Evolutionary conservation across 2,113 vertebrate species (phyloP), one percentile per base, ranked within the genome.

Genomic region (Tringa solitaria): DNA sequence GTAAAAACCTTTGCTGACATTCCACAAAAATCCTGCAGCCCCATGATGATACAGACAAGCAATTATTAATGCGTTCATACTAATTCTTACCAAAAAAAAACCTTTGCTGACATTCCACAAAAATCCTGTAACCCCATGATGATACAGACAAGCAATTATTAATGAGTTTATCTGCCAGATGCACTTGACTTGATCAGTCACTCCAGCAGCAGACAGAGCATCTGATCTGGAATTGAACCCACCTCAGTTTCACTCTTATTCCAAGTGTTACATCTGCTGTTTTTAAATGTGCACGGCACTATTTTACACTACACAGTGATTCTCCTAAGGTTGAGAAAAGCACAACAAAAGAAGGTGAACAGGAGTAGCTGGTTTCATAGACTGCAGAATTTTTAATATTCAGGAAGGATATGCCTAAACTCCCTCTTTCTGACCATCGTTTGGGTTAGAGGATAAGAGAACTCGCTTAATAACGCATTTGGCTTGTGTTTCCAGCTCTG

Each of bases 201-300:
- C 73, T 84, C 94, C 90, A 95, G 94, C 70, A 95, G 92, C 73
- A 92, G 93, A 92, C 32, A 89, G 80, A 94, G 86, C 96, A 95
- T 84, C 89, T 96, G 94, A 95, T 94, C 93, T 93, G 90, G 93
- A 96, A 91, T 14, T 91, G 92, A 96, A 95, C 76, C 90, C 95
- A 93, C 84, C 84, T 73, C 78, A 23, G 67, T 50, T 94, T 64
- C 90, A 63, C 92, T 90, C 80, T 20, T 8, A 84, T 74, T 94
- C 93, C 76, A 84, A 94, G 87, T 3, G 69, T 73, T 91, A 76
- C 93, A 95, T 92, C 87, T 91, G 93, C 91, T 95, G 89, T 89
- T 95, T 93, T 89, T 75, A 67, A 91, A 89, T 24, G 81, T 3
- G 16, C 18, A 14, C 86, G 78, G 88, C 64, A 41, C 94, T 95